Evolutionary conservation across 2,888 invertebrate species (phyloP), one percentile per base, ranked within the genome.

Genomic region (Eretmocerus hayati): DNA sequence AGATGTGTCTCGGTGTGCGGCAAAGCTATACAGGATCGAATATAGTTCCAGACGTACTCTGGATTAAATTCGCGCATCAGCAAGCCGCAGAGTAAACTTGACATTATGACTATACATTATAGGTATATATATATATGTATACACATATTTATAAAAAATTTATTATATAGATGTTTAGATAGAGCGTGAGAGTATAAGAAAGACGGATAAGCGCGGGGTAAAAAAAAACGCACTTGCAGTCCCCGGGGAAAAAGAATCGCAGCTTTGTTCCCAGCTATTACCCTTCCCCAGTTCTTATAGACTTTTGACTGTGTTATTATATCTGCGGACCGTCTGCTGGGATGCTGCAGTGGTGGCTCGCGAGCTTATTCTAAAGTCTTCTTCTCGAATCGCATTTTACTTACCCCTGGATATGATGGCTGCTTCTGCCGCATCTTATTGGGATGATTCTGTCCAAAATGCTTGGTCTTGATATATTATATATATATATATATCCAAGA

Each of bases 301-400:
- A n/a, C n/a, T n/a, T n/a, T n/a, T n/a, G n/a, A n/a, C n/a, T n/a
- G 68, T 71, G 67, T 70, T 69, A 69, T 70, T 71, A 69, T 71
- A 71, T 67, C 67, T 67, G 59, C n/a, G n/a, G n/a, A 58, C 63
- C 61, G 64, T 65, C 66, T 64, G 62, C 58, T 58, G 50, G 47
- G 40, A 55, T 42, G 40, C 38, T 30, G n/a, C n/a, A 40, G 32
- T 38, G 38, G 8, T 26, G n/a, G 48, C 46, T 42, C 33, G 41
- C 47, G 41, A 50, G 48, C 47, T 43, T n/a, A 50, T 53, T 52
- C 50, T 38, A 44, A 41, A 38, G 46, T n/a, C 38, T 33, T 31
- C 35, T 40, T 42, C 19, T 21, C 43, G 15, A n/a, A n/a, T n/a
- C n/a, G n/a, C n/a, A n/a, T n/a, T 15, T 56, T 53, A 51, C 42